Conservation (phyloP, 2,888 invertebrate species). For the Rotaria magnacalcarata region DNA sequence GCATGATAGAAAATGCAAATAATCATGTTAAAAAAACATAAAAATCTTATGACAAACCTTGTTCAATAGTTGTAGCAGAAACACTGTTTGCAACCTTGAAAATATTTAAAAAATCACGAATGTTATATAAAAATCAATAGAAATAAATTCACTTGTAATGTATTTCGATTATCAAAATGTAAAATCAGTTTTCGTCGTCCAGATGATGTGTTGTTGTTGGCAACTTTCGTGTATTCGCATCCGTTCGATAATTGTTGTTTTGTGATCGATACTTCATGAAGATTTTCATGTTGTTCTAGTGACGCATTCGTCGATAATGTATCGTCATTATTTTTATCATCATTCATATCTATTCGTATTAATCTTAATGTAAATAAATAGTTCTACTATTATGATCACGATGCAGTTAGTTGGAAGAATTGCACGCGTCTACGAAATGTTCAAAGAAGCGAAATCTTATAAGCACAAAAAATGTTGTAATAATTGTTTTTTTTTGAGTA, state of each 20-base stretch:
- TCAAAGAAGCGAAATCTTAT: background rate
- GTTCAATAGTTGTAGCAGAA: constrained; percentile 25
- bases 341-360: background rate
- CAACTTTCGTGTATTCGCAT: background rate
- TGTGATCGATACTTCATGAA: background rate
- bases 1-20: background rate
- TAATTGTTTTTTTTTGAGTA: background rate
- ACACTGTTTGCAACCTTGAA: constrained; percentile 19
- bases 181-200: constrained; percentile 52
- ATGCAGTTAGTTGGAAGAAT: background rate
- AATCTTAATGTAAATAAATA: background rate
- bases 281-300: no score
- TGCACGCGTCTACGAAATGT: background rate
- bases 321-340: background rate
- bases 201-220: background rate
- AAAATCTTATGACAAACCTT: background rate
- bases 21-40: background rate
- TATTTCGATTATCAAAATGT: constrained; percentile 58
- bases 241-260: background rate
- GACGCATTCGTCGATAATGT: no score
- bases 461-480: background rate
- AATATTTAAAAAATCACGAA: no score
- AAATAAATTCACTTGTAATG: constrained; percentile 57
- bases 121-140: constrained; percentile 48
- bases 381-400: background rate